Evolutionary conservation across 2,888 invertebrate species (phyloP), one percentile per base, ranked within the genome.

Genomic region (Prionchulus punctatus): DNA sequence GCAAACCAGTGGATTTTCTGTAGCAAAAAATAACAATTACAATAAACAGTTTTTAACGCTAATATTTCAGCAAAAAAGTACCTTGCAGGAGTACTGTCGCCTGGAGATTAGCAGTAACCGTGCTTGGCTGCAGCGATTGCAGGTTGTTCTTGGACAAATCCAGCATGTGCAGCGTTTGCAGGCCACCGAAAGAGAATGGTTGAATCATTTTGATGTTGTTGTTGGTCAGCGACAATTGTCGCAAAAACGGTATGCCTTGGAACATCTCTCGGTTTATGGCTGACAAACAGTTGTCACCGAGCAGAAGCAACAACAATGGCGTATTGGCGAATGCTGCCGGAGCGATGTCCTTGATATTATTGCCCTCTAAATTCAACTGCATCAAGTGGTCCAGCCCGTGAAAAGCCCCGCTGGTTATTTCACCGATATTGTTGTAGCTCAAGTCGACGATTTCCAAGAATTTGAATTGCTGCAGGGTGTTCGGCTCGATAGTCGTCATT

Each of bases 81-180:
- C 67, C 67, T 59, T 66, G 67, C n/a, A 70, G 65, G 23, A 68
- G 56, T 30, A 67, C 64, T 15, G 66, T 65, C 48, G 67, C 60
- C 56, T 66, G 65, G 49, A 65, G 66, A 30, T 64, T 59, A 36
- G 67, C 67, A 56, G 63, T 62, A 45, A 70, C 59, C 31, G 68
- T 61, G 25, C 62, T 62, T n/a, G 60, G 55, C 53, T 66, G 63
- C 12, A 69, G 60, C 15, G 60, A 61, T 50, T 64, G 56, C 36
- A 70, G 65, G 53, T 65, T 63, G 72, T 91, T 91, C 72, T 88
- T 85, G 43, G 88, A 86, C 62, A 91, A 75, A 71, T 90, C 89
- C 53, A 91, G 75, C 3, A 87, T 86, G 72, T 88, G 86, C 63
- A 91, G 76, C 73, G 89, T 88, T 74, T 87, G 86, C 52, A 90